Conservation (phyloP, 1,140 invertebrate genomes). For the Nasonia longicornis region DNA sequence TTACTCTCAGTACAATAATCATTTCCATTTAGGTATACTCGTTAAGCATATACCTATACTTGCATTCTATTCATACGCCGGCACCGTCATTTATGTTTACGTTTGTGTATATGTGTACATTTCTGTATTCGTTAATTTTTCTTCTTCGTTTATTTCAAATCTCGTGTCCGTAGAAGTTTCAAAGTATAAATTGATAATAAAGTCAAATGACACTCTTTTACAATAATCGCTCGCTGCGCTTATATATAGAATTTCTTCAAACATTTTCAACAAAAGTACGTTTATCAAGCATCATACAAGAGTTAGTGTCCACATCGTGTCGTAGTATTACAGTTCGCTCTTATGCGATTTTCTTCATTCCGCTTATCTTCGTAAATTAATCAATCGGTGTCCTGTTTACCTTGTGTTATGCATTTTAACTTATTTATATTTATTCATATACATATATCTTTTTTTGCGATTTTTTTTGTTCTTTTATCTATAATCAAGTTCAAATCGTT, state of each 20-base stretch:
- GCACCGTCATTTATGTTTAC: slow-evolving; percentile 21
- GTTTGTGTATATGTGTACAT: slow-evolving; percentile 23
- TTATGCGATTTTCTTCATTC: slow-evolving; percentile 2
- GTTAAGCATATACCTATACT: slow-evolving; percentile 25
- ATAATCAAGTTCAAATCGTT: slow-evolving; percentile 49
- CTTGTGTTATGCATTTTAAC: slow-evolving; percentile 41
- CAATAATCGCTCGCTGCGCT: slow-evolving; percentile 54
- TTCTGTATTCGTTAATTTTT: slow-evolving; percentile 4
- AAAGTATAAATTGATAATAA: slow-evolving; percentile 54
- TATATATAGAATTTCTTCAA: slow-evolving; percentile 66
- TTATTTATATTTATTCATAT: slow-evolving; percentile 48
- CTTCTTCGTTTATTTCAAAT: slow-evolving; percentile 34
- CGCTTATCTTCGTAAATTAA: slow-evolving; percentile 8
- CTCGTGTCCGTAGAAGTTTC: slow-evolving; percentile 60
- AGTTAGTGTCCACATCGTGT: slow-evolving; percentile 59
- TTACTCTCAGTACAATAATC: slow-evolving; percentile 24
- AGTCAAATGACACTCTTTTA: slow-evolving; percentile 64
- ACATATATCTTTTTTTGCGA: slow-evolving; percentile 50
- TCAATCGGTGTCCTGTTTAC: slow-evolving; percentile 42
- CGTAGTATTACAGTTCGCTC: slow-evolving; percentile 48
- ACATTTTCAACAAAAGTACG: slow-evolving; percentile 66
- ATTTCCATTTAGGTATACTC: slow-evolving; percentile 28
- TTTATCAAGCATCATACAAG: slow-evolving; percentile 65
- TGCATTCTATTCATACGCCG: slow-evolving; percentile 30
- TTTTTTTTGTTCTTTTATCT: slow-evolving; percentile 50